Percentiles rank a stretch among this genome's conserved stretches.
These are phyloP conservation scores for Oopsacas minuta DNA, from an alignment of 37 sponge, comb jelly and placozoan species.

Conservation along the genomic window DNA sequence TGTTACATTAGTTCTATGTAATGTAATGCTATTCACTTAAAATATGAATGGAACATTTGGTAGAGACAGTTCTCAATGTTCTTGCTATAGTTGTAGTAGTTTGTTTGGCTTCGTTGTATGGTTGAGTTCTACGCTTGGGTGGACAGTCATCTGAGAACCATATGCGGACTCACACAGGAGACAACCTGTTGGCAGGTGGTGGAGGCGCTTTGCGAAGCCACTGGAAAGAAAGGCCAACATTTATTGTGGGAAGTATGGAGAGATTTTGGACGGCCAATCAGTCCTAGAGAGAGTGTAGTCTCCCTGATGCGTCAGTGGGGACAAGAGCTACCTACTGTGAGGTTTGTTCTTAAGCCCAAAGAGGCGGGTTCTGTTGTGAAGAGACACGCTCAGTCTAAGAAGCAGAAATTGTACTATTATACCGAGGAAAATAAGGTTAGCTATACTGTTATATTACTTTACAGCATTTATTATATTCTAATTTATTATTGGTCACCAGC, in stretches of 20 bases:
- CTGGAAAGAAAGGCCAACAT: not conserved
- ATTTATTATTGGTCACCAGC: no score
- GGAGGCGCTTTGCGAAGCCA: constrained; percentile 18
- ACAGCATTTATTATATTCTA: no score
- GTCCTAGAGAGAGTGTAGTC: not conserved
- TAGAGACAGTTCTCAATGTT: not conserved
- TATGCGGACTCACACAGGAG: not conserved
- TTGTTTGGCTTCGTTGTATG: not conserved
- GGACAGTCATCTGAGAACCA: not conserved
- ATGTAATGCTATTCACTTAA: not conserved
- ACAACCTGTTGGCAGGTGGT: constrained; percentile 12
- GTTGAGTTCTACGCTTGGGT: constrained; percentile 12
- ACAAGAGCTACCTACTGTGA: not conserved
- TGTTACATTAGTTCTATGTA: no score
- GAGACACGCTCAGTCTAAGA: not conserved
- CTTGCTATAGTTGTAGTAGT: no score
- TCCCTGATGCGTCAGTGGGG: constrained; percentile 17
- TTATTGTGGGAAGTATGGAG: constrained; percentile 11
- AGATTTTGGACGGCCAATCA: not conserved
- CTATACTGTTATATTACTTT: no score
- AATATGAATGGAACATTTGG: not conserved
- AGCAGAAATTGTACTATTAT: not conserved
- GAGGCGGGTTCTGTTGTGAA: not conserved
- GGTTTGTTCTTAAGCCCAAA: not conserved
- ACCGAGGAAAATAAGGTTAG: not conserved